These are phyloP conservation scores for Epistrophe eligans DNA, from an alignment of 2,888 invertebrate species.

Conservation along the genomic window DNA sequence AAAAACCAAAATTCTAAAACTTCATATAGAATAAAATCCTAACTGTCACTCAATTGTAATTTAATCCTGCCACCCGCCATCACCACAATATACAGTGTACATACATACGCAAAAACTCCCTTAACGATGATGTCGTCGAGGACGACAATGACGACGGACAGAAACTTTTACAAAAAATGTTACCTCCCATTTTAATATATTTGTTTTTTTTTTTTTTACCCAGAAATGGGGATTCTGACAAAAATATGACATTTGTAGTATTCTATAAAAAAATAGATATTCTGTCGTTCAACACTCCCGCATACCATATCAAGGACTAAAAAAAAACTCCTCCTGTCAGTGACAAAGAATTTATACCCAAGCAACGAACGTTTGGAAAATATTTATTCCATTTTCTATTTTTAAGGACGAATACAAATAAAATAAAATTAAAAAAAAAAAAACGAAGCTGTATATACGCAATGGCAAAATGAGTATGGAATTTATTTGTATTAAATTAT, in stretches of 20 bases:
- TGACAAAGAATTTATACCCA: conserved; percentile 26
- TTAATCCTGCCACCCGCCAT: conserved; percentile 25
- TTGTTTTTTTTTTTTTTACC: not conserved
- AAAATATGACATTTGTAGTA: conserved; percentile 19
- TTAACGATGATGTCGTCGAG: conserved; percentile 15
- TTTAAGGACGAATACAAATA: not conserved
- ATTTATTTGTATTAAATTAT: conserved; percentile 6
- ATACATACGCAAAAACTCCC: not conserved
- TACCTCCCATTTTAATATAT: conserved; percentile 14
- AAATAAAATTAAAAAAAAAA: too few species aligned
- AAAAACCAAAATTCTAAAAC: not conserved
- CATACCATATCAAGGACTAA: conserved; percentile 27
- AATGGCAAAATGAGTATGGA: conserved; percentile 9
- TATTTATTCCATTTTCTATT: conserved; percentile 18
- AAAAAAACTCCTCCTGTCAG: not conserved
- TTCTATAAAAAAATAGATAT: not conserved
- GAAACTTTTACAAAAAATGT: conserved; percentile 30
- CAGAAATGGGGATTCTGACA: conserved; percentile 5
- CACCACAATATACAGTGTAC: not conserved
- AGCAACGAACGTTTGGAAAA: conserved; percentile 25
- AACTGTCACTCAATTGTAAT: conserved; percentile 40
- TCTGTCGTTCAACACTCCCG: conserved; percentile 12
- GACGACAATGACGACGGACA: too few species aligned
- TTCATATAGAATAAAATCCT: not conserved
- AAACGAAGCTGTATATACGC: conserved; percentile 1